Conservation (phyloP, 2,888 invertebrate species). For the Cosmia pyralina region DNA sequence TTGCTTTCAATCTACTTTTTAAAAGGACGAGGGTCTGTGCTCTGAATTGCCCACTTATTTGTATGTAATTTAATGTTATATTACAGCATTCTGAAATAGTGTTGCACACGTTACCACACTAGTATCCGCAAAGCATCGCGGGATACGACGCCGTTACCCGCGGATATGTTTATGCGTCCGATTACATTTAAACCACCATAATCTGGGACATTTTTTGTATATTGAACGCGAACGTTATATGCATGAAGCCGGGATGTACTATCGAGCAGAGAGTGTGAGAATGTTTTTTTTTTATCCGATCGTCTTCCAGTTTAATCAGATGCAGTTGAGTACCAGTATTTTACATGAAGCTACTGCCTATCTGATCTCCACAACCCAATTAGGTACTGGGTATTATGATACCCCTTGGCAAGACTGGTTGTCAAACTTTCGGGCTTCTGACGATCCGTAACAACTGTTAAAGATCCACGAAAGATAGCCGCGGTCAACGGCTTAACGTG, state of each 20-base stretch:
- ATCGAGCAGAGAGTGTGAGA: not conserved
- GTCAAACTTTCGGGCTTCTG: no score
- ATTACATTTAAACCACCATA: constrained; percentile 41
- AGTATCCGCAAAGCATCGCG: constrained; percentile 7
- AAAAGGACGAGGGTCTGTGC: not conserved
- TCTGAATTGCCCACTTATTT: not conserved
- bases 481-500: no score
- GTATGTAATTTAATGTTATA: not conserved
- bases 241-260: constrained; percentile 24
- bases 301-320: no score
- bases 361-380: no score
- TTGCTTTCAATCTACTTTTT: not conserved
- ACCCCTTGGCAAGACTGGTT: no score
- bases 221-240: constrained; percentile 21
- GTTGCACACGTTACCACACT: not conserved
- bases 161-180: constrained; percentile 41
- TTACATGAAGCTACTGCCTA: no score
- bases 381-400: no score
- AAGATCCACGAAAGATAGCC: no score
- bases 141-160: constrained; percentile 13
- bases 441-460: no score
- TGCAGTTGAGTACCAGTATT: no score
- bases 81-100: not conserved
- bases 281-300: not conserved
- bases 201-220: constrained; percentile 44